Base-by-base conservation (phyloP, 1,140 invertebrate genomes). In the Heliconius congener region DNA sequence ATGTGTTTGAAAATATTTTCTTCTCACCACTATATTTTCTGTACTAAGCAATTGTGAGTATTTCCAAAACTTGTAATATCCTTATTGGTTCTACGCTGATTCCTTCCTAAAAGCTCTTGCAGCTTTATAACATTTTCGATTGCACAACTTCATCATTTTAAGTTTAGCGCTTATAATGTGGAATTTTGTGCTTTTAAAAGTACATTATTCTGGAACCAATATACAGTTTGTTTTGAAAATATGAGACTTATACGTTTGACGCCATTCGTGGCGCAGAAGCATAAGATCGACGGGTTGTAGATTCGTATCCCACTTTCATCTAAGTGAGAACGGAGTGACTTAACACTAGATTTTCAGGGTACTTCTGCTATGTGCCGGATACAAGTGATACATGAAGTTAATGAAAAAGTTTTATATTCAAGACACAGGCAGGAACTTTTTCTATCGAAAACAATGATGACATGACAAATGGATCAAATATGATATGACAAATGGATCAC, bases 121-220 rank as follows among this genome's bases (percentile, higher is more conserved):
- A 60, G 55, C 55, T 60, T 60, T 27, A 9, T 1, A 60, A 27
- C 55, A 60, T 60, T n/a, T 60, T 60, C n/a, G 55, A 60, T 60
- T 9, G 55, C n/a, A 60, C 55, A 57, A 57, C 55, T 60, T 60
- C 23, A 27, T 60, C n/a, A 23, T 60, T 19, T 60, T 3, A 11
- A 60, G n/a, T 60, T 60, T 27, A 60, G n/a, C 23, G n/a, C 55
- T 8, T 60, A 23, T 27, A 60, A 37, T 6, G 5, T 60, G 55
- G n/a, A 60, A 57, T 57, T 57, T 57, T 57, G 55, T 11, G 55
- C n/a, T 60, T 60, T 60, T 60, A n/a, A 60, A 60, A n/a, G 23
- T 3, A 60, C 19, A 23, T 27, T 2, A 11, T 11, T 27, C 3
- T 60, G 11, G 19, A 27, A 11, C 8, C 55, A 60, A 23, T 60